phyloP scores from a whole-genome alignment of 2,113 vertebrate genomes.

The Scolopax mira region DNA sequence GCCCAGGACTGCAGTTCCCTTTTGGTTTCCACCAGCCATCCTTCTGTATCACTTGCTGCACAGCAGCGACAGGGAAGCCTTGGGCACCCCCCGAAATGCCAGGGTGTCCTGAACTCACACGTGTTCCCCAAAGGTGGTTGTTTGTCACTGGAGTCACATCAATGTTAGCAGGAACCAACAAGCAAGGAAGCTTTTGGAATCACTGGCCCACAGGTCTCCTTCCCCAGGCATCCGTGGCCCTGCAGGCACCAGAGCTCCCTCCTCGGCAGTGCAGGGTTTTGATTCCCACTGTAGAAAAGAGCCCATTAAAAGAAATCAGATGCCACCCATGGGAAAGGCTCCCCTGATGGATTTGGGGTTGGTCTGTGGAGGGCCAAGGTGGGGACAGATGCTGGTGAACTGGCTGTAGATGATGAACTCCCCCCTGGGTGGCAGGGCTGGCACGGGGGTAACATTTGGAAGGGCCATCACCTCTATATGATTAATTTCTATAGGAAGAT shows the following conservation, averaged over 20 bases:
- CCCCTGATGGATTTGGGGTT: not conserved
- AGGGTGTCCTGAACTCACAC: not conserved
- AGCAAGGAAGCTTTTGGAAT: slow-evolving; percentile 7
- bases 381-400: not conserved
- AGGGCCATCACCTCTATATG: not conserved
- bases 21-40: not conserved
- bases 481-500: not conserved
- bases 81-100: not conserved
- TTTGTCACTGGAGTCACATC: not conserved
- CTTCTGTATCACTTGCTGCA: rapidly evolving
- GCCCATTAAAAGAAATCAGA: not conserved
- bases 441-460: not conserved
- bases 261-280: rapidly evolving
- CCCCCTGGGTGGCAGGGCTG: not conserved
- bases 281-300: not conserved
- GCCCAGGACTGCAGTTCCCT: not conserved
- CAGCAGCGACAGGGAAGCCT: not conserved
- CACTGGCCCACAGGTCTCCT: not conserved
- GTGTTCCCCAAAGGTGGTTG: not conserved
- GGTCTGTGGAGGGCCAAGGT: not conserved
- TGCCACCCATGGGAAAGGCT: not conserved
- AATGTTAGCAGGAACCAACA: not conserved
- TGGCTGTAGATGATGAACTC: not conserved
- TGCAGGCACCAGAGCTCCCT: not conserved
- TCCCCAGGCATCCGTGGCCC: not conserved